phyloP scores from a whole-genome alignment of 2,888 invertebrate genomes.

The Phlogophora meticulosa region DNA sequence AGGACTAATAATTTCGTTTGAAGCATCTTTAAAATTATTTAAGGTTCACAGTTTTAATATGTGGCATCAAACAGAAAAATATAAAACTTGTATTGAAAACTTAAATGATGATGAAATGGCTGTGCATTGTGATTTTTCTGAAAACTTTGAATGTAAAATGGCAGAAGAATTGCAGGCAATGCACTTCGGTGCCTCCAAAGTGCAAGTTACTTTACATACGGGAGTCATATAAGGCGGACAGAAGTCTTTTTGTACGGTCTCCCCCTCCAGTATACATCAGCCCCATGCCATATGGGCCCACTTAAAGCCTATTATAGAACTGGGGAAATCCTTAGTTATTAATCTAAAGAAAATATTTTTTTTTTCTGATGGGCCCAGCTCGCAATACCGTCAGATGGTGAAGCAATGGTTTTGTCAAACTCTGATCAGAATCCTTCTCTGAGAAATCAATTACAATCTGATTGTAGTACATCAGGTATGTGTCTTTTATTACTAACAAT shows the following conservation, averaged over 20 bases:
- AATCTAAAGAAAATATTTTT: neutral
- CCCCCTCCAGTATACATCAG: slow-evolving; percentile 12
- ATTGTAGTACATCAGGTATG: slow-evolving; percentile 3
- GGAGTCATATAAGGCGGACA: slow-evolving; percentile 9
- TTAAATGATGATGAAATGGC: slow-evolving; percentile 9
- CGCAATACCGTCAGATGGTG: neutral
- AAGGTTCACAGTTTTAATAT: slow-evolving; percentile 14
- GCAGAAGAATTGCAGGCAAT: slow-evolving; percentile 14
- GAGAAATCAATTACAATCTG: neutral
- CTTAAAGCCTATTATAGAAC: neutral
- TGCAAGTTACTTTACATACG: slow-evolving; percentile 12
- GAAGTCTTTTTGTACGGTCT: slow-evolving; percentile 10
- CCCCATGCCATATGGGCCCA: slow-evolving; percentile 18
- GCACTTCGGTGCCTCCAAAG: slow-evolving; percentile 9
- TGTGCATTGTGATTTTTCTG: slow-evolving; percentile 15
- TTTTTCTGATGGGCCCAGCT: slow-evolving; percentile 3
- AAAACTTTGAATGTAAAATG: slow-evolving; percentile 21
- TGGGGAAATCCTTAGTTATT: neutral
- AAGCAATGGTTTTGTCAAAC: neutral
- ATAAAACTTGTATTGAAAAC: slow-evolving; percentile 2
- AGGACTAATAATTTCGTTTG: neutral
- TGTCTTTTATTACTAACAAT: neutral
- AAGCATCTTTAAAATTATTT: slow-evolving; percentile 4
- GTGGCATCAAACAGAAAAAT: slow-evolving; percentile 2
- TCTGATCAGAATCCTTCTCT: neutral